Base-by-base conservation (phyloP, 2,113 vertebrate genomes). In the Pseudolaguvia tuberculata region DNA sequence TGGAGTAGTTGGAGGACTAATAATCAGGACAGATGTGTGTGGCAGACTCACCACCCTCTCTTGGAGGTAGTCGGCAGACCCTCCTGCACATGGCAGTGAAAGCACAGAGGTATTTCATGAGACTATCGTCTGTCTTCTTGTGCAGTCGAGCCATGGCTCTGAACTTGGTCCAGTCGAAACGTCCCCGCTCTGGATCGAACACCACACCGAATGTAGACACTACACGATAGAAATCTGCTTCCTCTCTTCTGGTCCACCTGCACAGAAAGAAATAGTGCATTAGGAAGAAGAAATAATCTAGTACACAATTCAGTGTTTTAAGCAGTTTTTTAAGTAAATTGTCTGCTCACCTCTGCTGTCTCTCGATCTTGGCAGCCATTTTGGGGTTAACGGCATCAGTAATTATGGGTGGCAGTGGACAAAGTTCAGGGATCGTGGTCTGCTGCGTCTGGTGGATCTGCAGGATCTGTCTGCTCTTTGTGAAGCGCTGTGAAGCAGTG, bases 81-180 rank as follows among this genome's bases (percentile, higher is more conserved):
- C 94, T 89, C 39, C 97, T 90, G 87, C 97, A 98, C 97, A 99
- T 99, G 39, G 95, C 92, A 78, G 96, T 93, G 70, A 99, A 99
- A 0, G 96, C 91, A 77, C 94, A 96, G 52, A 99, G 86, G 85
- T 99, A 99, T 74, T 98, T 98, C 87, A 96, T 95, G 82, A 99
- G 88, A 83, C 97, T 99, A 76, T 95, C 94, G 1, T 99, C 96
- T 0, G 96, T 99, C 82, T 99, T 99, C 88, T 99, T 99, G 86
- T 99, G 95, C 23, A 99, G 89, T 17, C 97, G 90, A 56, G 96
- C 97, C 94, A 99, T 98, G 1, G 96, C 96, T 85, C 96, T 87
- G 83, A 99, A 99, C 85, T 98, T 98, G 83, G 96, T 97, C 97
- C 97, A 99, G 83, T 99, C 97, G 81, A 99, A 99, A 0, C 91